Evolutionary conservation across 1,140 invertebrate species (phyloP), one percentile per base, ranked within the genome.

Genomic region (Scaptomyza hsui): DNA sequence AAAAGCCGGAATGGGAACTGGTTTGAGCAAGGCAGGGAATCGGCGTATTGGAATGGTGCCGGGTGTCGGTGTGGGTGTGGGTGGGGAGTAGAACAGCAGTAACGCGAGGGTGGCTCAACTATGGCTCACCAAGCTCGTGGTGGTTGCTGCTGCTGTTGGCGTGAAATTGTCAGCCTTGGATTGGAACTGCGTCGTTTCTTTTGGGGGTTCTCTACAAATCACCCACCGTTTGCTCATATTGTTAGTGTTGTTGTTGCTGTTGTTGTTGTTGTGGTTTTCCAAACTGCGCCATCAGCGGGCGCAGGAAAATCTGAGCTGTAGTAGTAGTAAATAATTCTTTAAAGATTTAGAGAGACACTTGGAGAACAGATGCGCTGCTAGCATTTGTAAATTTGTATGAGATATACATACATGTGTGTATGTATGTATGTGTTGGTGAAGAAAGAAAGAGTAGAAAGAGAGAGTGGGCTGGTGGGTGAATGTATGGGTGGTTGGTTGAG

Each of bases 311-410:
- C 24, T 21, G 24, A 26, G 24, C 24, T 26, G 3, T 26, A 1
- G 3, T 26, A 35, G 81, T 85, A 86, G 82, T 86, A 86, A 88
- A 86, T 86, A 86, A 86, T 86, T 86, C 81, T 86, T 86, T 86
- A 86, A 86, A 86, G 81, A 86, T 86, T 86, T 86, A 86, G 77
- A 86, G 77, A 86, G 82, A 86, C 81, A 86, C 81, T 67, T 56
- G 69, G 49, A 45, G 64, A 73, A 63, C 63, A 73, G 63, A 69
- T 62, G 73, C 56, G 52, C 29, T 57, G 62, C 65, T 60, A 64
- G 85, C 81, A 86, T 81, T 86, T 86, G 81, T 82, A 86, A 86
- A 85, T 88, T 81, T 85, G 81, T 81, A 81, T 85, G 80, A 85
- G 81, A 70, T 72, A 81, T 78, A 72, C 68, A 47, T n/a, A n/a